Evolutionary conservation across 2,113 vertebrate genomes (phyloP).

Genomic region (Ia io): DNA sequence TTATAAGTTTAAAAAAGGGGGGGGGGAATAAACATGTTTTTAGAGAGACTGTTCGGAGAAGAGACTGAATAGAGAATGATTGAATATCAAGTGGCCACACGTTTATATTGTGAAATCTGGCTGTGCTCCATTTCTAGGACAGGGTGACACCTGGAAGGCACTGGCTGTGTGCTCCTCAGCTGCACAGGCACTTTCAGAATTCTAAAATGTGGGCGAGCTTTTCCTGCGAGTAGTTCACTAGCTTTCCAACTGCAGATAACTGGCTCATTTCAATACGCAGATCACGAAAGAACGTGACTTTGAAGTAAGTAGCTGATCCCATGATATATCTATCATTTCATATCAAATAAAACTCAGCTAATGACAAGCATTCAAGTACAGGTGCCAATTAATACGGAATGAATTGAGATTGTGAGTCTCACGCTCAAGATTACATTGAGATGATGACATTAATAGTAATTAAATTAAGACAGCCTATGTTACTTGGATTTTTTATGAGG

Average conservation of each 20-base stretch:
- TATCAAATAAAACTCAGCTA: constrained; percentile 57
- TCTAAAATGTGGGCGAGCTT: constrained; percentile 33
- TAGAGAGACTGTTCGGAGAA: background rate
- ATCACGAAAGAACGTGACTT: constrained; percentile 60
- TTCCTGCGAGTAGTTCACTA: constrained; percentile 12
- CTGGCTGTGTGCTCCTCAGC: background rate
- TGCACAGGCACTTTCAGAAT: background rate
- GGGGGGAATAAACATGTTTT: background rate
- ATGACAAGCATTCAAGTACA: constrained; percentile 61
- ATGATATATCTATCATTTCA: constrained; percentile 44
- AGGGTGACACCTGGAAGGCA: background rate
- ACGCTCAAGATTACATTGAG: constrained; percentile 54
- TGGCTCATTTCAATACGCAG: constrained; percentile 48
- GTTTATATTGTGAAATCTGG: background rate
- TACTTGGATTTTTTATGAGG: constrained; percentile 8
- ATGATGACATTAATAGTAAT: constrained; percentile 29
- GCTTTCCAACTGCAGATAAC: constrained; percentile 50
- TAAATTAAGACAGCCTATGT: constrained; percentile 33
- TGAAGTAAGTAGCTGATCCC: constrained; percentile 65
- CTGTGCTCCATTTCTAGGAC: constrained; percentile 1
- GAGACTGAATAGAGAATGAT: background rate
- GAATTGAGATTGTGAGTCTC: constrained; percentile 22
- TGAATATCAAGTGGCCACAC: constrained; percentile 36
- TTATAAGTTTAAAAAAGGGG: background rate
- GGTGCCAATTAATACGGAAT: constrained; percentile 62